Evolutionary conservation across 2,888 invertebrate genomes (phyloP), one percentile per base, ranked within the genome.

Genomic region (Eulithis testata): DNA sequence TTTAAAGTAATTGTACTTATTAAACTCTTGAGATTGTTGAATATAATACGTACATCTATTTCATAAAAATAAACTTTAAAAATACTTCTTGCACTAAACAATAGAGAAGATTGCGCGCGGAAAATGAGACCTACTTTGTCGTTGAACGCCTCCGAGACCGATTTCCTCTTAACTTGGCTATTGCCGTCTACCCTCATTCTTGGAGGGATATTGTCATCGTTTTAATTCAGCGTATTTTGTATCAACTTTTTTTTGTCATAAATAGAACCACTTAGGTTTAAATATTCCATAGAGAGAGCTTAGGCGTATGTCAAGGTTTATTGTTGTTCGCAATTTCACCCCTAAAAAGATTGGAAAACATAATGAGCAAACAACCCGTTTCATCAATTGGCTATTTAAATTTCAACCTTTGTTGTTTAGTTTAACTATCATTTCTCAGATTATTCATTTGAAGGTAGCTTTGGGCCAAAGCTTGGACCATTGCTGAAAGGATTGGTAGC

Each of bases 121-220:
- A 60, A 60, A 67, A 66, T 52, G 43, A 60, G 52, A 57, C 5
- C 27, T 56, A 66, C 63, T 57, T 63, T 65, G 60, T 65, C 55
- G 45, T 65, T 43, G 58, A 68, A 62, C 43, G 63, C 40, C 57
- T 60, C 44, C 21, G 57, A 57, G 63, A 21, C 58, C 40, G 62
- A 49, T 59, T 64, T 44, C 49, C 54, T 60, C 50, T 55, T 54
- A 67, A 59, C 66, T 54, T 40, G 51, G 50, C 56, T 63, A 67
- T 70, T 63, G 65, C 67, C 51, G 58, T 49, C 55, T 63, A 69
- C 51, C 52, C 56, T 69, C 50, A 51, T 60, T 62, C 45, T 55
- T 56, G 11, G 27, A 55, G 43, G 21, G 61, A 14, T 36, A 51
- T 60, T 61, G 27, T 49, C 40, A 50, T 60, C 4, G 40, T 45